Evolutionary conservation across 2,888 invertebrate species (phyloP).

Genomic region (Syritta pipiens): DNA sequence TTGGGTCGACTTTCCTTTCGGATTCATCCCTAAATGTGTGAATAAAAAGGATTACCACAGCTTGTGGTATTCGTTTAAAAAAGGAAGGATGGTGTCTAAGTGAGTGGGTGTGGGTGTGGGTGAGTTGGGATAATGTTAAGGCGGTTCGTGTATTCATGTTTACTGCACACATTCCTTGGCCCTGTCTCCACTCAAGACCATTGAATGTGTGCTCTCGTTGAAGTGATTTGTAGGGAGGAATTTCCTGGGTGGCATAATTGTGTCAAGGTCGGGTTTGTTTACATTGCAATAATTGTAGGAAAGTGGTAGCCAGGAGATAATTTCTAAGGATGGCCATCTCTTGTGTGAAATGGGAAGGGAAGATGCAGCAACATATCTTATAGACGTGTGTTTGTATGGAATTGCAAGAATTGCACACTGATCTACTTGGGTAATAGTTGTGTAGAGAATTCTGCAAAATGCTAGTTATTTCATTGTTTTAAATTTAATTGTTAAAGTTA

Average conservation of each 20-base stretch:
- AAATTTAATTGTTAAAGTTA: too few species aligned
- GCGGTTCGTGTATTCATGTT: conserved; percentile 28
- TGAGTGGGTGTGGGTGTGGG: not conserved
- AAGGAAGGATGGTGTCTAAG: conserved; percentile 18
- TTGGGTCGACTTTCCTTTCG: conserved; percentile 65
- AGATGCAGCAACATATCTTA: too few species aligned
- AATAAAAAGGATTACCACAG: conserved; percentile 69
- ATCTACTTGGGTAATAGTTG: too few species aligned
- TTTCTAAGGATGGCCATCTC: conserved; percentile 4
- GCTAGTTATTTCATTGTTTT: too few species aligned
- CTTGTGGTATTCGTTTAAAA: conserved; percentile 64
- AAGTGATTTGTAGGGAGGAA: conserved; percentile 30
- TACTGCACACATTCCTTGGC: conserved; percentile 35
- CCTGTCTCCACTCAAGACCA: conserved; percentile 4
- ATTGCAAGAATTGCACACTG: too few species aligned
- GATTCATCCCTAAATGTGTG: conserved; percentile 68
- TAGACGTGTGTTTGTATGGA: too few species aligned
- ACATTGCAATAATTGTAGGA: conserved; percentile 52
- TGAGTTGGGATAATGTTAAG: conserved; percentile 44
- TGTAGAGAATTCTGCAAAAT: too few species aligned
- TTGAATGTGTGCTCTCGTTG: conserved; percentile 20
- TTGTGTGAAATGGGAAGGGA: not conserved
- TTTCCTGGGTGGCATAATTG: conserved; percentile 37
- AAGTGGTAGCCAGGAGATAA: not conserved
- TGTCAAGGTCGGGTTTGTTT: conserved; percentile 67